Conservation (phyloP, 2,113 vertebrate species). For the Rhadina sibilatrix region DNA sequence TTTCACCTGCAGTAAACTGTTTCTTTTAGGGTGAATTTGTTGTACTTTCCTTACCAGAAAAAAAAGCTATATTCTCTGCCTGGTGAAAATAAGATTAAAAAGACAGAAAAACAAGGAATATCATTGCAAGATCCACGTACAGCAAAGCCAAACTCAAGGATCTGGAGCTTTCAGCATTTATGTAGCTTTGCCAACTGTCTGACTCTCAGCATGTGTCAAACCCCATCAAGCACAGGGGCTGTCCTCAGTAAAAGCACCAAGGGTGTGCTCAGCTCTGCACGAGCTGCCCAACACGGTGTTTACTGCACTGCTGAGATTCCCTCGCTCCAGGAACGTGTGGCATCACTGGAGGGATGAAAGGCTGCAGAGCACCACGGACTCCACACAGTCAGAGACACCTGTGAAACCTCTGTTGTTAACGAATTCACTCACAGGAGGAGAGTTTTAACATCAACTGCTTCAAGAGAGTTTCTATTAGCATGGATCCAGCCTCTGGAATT, state of each 20-base stretch:
- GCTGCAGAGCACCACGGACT: background rate
- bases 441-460: background rate
- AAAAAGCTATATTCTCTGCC: background rate
- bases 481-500: background rate
- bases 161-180: background rate
- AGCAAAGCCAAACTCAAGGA: background rate
- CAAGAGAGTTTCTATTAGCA: background rate
- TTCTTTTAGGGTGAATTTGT: background rate
- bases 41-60: background rate
- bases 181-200: background rate
- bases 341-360: background rate
- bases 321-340: background rate
- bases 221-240: fast-evolving
- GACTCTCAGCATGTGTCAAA: background rate
- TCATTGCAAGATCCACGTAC: fast-evolving
- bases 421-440: background rate
- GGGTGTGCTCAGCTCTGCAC: background rate
- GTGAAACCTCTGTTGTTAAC: background rate
- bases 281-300: fast-evolving
- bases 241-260: background rate
- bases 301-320: background rate
- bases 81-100: background rate
- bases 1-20: background rate
- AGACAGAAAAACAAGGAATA: background rate
- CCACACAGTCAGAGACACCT: background rate